phyloP scores from a whole-genome alignment of 2,113 vertebrate genomes.

The Cavia porcellus region DNA sequence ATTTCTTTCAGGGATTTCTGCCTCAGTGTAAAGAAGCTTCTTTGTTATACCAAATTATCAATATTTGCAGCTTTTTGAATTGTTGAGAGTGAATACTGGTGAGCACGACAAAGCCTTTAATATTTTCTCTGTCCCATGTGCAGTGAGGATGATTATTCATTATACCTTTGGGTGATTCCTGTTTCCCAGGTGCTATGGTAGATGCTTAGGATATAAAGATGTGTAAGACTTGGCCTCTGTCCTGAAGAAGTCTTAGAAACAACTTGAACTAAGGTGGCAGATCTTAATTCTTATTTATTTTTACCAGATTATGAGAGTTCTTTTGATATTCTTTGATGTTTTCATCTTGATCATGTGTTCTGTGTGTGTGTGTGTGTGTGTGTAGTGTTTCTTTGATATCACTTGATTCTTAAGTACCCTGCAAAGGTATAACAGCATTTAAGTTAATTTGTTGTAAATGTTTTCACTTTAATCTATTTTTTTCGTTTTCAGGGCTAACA shows the following conservation, averaged over 20 bases:
- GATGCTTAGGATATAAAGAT: not conserved
- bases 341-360: not conserved
- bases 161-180: not conserved
- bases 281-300: not conserved
- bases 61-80: slow-evolving; percentile 17
- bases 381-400: slow-evolving; percentile 7
- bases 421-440: not conserved
- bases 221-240: not conserved
- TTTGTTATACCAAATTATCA: not conserved
- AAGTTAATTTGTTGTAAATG: slow-evolving; percentile 16
- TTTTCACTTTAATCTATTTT: slow-evolving; percentile 14
- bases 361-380: not conserved
- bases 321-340: not conserved
- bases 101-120: not conserved
- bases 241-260: slow-evolving; percentile 1
- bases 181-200: not conserved
- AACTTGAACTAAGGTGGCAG: not conserved
- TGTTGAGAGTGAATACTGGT: not conserved
- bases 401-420: slow-evolving; percentile 13
- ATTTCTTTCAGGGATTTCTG: not conserved
- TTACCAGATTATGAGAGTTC: not conserved
- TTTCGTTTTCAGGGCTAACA: not conserved
- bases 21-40: not conserved
- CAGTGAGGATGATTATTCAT: not conserved
- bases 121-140: not conserved